Conservation (phyloP, 2,113 vertebrate species). For the Urocolius indicus region DNA sequence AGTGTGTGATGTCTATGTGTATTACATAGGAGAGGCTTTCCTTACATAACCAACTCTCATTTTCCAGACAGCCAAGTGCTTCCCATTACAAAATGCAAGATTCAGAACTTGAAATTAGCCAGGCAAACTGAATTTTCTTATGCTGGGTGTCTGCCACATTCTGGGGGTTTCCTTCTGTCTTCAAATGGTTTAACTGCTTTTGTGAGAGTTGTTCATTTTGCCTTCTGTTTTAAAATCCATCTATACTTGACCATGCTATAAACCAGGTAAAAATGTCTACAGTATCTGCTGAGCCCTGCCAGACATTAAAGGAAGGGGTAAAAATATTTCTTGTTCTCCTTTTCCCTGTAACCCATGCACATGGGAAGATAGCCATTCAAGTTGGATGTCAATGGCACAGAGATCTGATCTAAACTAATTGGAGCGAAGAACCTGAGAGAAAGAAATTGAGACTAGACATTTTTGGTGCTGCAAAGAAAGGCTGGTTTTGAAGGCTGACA, state of each 20-base stretch:
- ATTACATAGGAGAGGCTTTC: not conserved
- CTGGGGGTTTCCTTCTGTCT: not conserved
- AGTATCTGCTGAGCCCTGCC: not conserved
- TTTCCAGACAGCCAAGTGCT: not conserved
- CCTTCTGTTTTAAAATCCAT: not conserved
- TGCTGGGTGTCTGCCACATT: not conserved
- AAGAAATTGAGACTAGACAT: not conserved
- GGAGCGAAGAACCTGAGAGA: not conserved
- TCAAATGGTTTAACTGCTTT: not conserved
- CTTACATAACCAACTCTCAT: not conserved
- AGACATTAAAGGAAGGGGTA: not conserved
- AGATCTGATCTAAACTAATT: not conserved
- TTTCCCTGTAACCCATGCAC: not conserved
- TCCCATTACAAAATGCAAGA: not conserved
- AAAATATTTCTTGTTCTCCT: not conserved
- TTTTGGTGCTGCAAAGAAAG: not conserved
- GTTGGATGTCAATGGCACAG: not conserved
- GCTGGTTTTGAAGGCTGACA: not conserved
- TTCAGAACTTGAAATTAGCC: not conserved
- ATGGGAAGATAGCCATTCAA: not conserved
- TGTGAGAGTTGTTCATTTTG: not conserved
- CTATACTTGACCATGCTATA: accelerated
- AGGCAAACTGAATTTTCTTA: not conserved
- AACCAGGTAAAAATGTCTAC: not conserved
- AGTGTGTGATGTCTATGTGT: not conserved